Base-by-base conservation (phyloP, 1,140 invertebrate genomes). In the Diabrotica virgifera region DNA sequence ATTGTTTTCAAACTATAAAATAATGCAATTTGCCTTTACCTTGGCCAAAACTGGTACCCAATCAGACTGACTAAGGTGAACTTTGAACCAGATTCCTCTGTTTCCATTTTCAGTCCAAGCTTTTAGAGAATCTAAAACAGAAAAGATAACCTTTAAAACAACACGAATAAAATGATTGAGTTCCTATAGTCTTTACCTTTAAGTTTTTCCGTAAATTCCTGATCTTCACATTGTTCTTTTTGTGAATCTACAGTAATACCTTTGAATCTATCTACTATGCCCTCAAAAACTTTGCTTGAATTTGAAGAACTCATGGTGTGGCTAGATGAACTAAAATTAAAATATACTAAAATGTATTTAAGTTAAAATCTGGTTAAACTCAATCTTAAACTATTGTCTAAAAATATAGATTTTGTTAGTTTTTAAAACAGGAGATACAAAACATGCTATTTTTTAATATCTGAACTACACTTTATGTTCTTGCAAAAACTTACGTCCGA, bases 1-100 rank as follows among this genome's bases (percentile, higher is more conserved):
- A 10, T 50, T 12, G 6, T 50, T 50, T 50, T 12, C 46, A 50
- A 50, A 50, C n/a, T 50, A 10, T 50, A 9, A 50, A 62, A 66
- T 24, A 24, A 24, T 24, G 24, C 24, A 24, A 24, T 24, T 24
- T 24, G 24, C 24, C 24, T 24, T 46, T 10, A 89, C 88, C 78
- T 89, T 85, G 0, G 87, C 85, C 66, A 95, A 81, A 66, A 90
- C 77, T 40, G 93, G 92, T 57, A 96, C 85, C 86, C 92, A 92
- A 9, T 85, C 84, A 6, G 87, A 82, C 71, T 94, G 84, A 53
- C 84, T 78, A 46, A 87, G 80, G 72, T 85, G 75, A 5, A 95
- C 86, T 76, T 87, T 88, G 74, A 95, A 94, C 94, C 94, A 96
- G 62, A 95, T 85, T 36, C 88, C 87, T 68, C 91, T 82, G 72